phyloP scores from a whole-genome alignment of 2,797 vertebrate species.

The Antrozous pallidus region DNA sequence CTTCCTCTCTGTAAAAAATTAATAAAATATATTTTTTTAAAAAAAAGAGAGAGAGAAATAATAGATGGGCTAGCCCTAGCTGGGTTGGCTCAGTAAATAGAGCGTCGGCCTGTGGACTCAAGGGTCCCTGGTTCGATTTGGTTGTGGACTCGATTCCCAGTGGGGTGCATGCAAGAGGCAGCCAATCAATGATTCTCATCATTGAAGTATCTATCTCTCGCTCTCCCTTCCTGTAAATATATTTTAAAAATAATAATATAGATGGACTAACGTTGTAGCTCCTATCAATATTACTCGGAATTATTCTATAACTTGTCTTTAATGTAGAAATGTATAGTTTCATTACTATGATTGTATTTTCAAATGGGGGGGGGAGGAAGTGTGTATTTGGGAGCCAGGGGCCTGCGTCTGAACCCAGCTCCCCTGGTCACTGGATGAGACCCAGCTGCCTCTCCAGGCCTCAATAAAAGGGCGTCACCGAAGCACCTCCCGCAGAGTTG shows the following conservation, averaged over 20 bases:
- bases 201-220: too few relatives aligned
- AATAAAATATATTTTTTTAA: too few relatives aligned
- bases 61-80: too few relatives aligned
- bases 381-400: background rate
- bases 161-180: too few relatives aligned
- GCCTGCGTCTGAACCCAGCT: background rate
- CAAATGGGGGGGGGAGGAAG: background rate
- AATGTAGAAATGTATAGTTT: slow-evolving; percentile 17
- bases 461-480: background rate
- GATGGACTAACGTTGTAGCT: slow-evolving; percentile 10
- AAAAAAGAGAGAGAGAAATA: too few relatives aligned
- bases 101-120: too few relatives aligned
- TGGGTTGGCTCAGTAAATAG: too few relatives aligned
- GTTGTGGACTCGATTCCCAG: too few relatives aligned
- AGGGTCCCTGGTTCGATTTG: too few relatives aligned
- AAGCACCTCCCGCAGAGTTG: background rate
- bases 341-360: slow-evolving; percentile 21
- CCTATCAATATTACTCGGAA: slow-evolving; percentile 20
- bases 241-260: too few relatives aligned
- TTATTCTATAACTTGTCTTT: slow-evolving; percentile 50
- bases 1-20: background rate
- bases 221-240: too few relatives aligned
- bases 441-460: background rate
- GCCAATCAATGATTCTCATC: too few relatives aligned
- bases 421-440: background rate